Conservation (phyloP, 2,888 invertebrate species). For the Empis stercorea region DNA sequence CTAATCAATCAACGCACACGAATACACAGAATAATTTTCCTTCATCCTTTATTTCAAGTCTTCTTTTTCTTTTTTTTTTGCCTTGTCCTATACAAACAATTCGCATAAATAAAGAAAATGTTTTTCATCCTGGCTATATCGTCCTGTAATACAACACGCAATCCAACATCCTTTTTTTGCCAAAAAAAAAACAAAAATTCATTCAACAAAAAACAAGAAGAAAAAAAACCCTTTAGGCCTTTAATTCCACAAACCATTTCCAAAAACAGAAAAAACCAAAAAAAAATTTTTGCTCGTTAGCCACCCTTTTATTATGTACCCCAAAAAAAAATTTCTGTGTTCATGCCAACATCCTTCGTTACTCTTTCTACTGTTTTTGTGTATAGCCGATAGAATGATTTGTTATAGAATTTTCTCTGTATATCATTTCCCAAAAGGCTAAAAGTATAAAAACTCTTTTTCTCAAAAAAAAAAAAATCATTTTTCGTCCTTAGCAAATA, state of each 20-base stretch:
- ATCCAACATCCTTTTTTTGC: neutral
- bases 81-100: neutral
- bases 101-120: neutral
- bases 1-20: slow-evolving; percentile 3
- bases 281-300: too few species aligned
- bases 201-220: neutral
- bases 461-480: too few species aligned
- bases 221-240: slow-evolving; percentile 2
- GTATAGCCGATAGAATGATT: too few species aligned
- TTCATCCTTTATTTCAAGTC: neutral
- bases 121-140: neutral
- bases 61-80: neutral
- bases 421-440: too few species aligned
- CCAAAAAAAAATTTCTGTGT: neutral
- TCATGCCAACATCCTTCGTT: neutral
- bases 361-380: neutral
- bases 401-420: too few species aligned
- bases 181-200: neutral
- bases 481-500: too few species aligned
- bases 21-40: slow-evolving; percentile 3
- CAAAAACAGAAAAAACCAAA: too few species aligned
- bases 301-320: slow-evolving; percentile 1
- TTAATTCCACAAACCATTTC: neutral
- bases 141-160: neutral
- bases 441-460: too few species aligned